These are phyloP conservation scores for Cariama cristata DNA, from an alignment of 2,113 vertebrate genomes.

Conservation along the genomic window DNA sequence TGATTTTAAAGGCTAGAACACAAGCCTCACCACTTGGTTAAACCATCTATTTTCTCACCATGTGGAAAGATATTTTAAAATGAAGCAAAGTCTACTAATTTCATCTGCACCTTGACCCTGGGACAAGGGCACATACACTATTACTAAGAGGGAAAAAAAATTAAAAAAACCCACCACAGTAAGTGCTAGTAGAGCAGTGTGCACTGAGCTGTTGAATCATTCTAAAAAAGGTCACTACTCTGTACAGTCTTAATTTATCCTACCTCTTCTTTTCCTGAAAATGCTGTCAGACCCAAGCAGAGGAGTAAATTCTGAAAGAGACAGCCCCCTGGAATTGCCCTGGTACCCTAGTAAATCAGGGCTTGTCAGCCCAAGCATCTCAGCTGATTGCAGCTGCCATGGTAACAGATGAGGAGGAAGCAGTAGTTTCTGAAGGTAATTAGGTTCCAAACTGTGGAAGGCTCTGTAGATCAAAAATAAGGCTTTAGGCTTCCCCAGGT, in stretches of 20 bases:
- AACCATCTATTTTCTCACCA: background rate
- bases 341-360: constrained; percentile 26
- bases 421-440: constrained; percentile 31
- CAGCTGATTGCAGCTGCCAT: constrained; percentile 30
- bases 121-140: background rate
- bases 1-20: background rate
- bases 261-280: background rate
- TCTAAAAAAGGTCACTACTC: background rate
- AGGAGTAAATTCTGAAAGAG: background rate
- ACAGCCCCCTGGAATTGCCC: constrained; percentile 15
- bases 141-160: background rate
- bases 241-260: constrained; percentile 14
- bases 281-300: background rate
- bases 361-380: background rate
- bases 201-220: background rate
- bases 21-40: background rate
- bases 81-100: background rate
- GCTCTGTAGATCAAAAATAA: constrained; percentile 29
- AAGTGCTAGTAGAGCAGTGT: background rate
- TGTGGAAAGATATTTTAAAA: background rate
- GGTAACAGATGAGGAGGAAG: constrained; percentile 35
- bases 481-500: background rate
- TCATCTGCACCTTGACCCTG: background rate
- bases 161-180: no score
- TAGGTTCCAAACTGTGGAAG: background rate